phyloP scores from a whole-genome alignment of 92 coral and sea anemone genomes.

The Parazoanthus swiftii region DNA sequence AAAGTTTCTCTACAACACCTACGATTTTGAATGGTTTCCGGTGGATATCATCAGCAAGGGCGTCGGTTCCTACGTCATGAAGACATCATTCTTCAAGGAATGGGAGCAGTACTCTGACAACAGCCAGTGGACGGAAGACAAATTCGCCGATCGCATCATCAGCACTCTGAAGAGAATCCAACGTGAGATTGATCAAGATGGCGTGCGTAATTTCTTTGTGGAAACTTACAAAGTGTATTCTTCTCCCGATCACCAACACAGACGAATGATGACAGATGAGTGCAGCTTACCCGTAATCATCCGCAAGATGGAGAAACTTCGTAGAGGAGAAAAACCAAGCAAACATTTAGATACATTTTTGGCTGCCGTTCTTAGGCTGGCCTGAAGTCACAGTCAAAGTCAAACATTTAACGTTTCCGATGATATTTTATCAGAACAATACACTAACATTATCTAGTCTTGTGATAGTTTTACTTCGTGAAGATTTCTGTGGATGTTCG shows the following conservation, averaged over 20 bases:
- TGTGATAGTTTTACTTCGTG: too few relatives aligned
- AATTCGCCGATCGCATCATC: constrained; percentile 28
- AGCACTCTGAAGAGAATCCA: constrained; percentile 26
- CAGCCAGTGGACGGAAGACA: constrained; percentile 17
- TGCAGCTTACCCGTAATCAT: not conserved
- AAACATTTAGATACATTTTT: not conserved
- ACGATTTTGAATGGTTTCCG: not conserved
- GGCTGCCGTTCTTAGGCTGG: not conserved
- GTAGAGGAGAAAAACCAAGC: not conserved
- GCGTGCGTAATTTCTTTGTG: constrained; percentile 20
- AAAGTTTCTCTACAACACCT: constrained; percentile 11
- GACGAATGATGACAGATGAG: too few relatives aligned
- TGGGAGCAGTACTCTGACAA: constrained; percentile 13
- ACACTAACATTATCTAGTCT: too few relatives aligned
- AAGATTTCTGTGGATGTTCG: too few relatives aligned
- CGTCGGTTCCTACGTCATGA: constrained; percentile 28
- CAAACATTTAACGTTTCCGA: too few relatives aligned
- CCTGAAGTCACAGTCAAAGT: not conserved
- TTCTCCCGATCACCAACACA: not conserved
- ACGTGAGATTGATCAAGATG: not conserved
- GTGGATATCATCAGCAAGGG: not conserved
- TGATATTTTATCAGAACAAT: too few relatives aligned
- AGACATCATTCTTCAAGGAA: constrained; percentile 36
- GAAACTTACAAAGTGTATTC: not conserved
- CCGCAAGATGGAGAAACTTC: constrained; percentile 5